A percentile compares a stretch with the other conserved stretches of the same genome.
Evolutionary conservation across 2,888 invertebrate genomes (phyloP).

Genomic region (Andrena bucephala): DNA sequence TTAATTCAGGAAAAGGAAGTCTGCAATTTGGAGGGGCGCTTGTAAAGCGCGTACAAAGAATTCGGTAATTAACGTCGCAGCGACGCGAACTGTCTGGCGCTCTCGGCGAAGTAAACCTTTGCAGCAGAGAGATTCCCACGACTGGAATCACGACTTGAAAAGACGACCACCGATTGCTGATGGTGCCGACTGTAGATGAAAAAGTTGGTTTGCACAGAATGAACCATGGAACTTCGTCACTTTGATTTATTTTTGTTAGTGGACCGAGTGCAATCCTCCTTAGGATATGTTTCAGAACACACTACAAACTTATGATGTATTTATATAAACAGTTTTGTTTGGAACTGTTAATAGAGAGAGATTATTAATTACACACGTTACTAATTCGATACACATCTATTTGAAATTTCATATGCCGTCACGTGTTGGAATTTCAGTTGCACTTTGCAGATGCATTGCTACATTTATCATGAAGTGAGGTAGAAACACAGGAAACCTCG

Average conservation of each 20-base stretch:
- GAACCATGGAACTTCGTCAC: neutral
- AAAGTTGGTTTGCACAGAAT: conserved; percentile 4
- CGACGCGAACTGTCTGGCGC: conserved; percentile 6
- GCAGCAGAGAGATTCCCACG: conserved; percentile 15
- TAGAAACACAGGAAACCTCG: conserved; percentile 1
- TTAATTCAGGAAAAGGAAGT: conserved; percentile 69
- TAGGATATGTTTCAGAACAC: too few relatives aligned
- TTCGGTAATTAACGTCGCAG: conserved; percentile 66
- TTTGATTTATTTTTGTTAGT: neutral
- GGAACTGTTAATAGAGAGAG: too few relatives aligned
- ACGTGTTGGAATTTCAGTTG: too few relatives aligned
- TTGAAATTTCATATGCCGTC: too few relatives aligned
- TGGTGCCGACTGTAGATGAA: conserved; percentile 13
- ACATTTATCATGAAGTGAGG: too few relatives aligned
- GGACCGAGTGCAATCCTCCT: too few relatives aligned
- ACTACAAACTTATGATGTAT: too few relatives aligned
- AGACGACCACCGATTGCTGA: conserved; percentile 20
- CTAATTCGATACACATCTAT: too few relatives aligned
- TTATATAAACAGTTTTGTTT: too few relatives aligned
- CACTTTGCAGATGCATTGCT: too few relatives aligned
- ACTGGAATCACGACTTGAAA: conserved; percentile 22
- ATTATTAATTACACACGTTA: too few relatives aligned
- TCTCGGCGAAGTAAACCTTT: neutral
- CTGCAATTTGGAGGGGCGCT: conserved; percentile 47
- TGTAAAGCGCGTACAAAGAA: conserved; percentile 67